Percentiles rank a stretch among this genome's conserved stretches.
Evolutionary conservation across 2,113 vertebrate species (phyloP).

Genomic region (Nothobranchius kuhntae): DNA sequence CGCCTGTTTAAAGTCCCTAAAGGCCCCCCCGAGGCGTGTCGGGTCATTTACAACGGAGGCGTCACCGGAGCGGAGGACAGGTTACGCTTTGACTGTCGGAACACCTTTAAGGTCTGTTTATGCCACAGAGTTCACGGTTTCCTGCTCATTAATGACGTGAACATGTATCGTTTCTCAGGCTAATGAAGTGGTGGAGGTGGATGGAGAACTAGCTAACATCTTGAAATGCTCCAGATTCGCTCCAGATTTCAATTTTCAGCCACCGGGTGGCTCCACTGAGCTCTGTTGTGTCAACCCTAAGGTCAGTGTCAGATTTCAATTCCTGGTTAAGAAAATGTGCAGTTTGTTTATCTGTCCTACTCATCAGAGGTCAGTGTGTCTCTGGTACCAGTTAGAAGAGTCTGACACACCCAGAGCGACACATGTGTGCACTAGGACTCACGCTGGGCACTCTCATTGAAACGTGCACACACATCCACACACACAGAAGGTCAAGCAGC

Average conservation of each 20-base stretch:
- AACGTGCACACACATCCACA: slow-evolving; percentile 67
- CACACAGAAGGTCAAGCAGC: slow-evolving; percentile 78
- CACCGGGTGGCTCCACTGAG: slow-evolving; percentile 15
- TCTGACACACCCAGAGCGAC: slow-evolving; percentile 58
- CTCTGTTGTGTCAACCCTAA: slow-evolving; percentile 58
- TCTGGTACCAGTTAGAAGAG: slow-evolving; percentile 30
- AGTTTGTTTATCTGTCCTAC: slow-evolving; percentile 11
- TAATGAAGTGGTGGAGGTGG: slow-evolving; percentile 79
- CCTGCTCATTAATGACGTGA: neutral
- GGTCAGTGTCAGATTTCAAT: slow-evolving; percentile 70
- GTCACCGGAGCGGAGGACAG: slow-evolving; percentile 76
- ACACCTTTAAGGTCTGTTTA: slow-evolving; percentile 86
- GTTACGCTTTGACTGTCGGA: slow-evolving; percentile 84
- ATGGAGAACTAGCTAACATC: slow-evolving; percentile 81
- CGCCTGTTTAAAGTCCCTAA: slow-evolving; percentile 86
- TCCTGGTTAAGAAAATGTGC: neutral
- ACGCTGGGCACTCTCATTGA: slow-evolving; percentile 50
- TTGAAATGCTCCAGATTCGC: slow-evolving; percentile 84
- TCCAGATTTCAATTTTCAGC: slow-evolving; percentile 74
- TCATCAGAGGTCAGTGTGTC: slow-evolving; percentile 52
- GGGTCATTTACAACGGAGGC: slow-evolving; percentile 83
- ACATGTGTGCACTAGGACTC: slow-evolving; percentile 23
- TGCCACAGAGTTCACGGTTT: neutral
- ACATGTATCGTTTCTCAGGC: slow-evolving; percentile 65
- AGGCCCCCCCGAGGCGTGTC: slow-evolving; percentile 32